Evolutionary conservation across 2,113 vertebrate genomes (phyloP).

Genomic region (Urocolius indicus): DNA sequence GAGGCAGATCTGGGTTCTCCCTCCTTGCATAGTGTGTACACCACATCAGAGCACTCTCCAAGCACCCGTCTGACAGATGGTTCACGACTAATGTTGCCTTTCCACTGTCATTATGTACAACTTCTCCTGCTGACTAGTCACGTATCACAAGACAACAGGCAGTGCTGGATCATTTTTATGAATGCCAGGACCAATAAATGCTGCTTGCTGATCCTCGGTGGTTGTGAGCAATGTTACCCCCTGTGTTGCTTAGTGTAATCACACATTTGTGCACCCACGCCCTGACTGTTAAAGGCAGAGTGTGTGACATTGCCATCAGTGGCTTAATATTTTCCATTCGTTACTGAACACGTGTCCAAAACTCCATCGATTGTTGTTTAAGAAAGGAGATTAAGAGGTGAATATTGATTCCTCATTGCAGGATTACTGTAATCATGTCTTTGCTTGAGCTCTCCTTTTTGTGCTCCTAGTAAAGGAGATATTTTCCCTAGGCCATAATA

Average conservation of each 20-base stretch:
- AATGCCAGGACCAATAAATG: neutral
- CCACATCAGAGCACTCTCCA: neutral
- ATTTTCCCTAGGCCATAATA: neutral
- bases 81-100: neutral
- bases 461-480: neutral
- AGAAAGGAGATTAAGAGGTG: neutral
- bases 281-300: neutral
- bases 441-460: neutral
- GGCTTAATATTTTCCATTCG: neutral
- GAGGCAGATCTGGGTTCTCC: neutral
- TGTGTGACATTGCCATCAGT: neutral
- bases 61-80: neutral
- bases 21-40: fast-evolving
- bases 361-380: neutral
- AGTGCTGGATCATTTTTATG: neutral
- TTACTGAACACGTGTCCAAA: neutral
- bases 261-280: neutral
- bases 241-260: neutral
- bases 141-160: neutral
- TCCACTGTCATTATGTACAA: neutral
- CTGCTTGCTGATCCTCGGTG: neutral
- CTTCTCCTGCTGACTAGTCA: neutral
- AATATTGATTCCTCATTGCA: neutral
- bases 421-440: neutral
- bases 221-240: neutral